These are phyloP conservation scores for Drosophila kanapiae DNA, from an alignment of 1,140 invertebrate species.

Conservation along the genomic window DNA sequence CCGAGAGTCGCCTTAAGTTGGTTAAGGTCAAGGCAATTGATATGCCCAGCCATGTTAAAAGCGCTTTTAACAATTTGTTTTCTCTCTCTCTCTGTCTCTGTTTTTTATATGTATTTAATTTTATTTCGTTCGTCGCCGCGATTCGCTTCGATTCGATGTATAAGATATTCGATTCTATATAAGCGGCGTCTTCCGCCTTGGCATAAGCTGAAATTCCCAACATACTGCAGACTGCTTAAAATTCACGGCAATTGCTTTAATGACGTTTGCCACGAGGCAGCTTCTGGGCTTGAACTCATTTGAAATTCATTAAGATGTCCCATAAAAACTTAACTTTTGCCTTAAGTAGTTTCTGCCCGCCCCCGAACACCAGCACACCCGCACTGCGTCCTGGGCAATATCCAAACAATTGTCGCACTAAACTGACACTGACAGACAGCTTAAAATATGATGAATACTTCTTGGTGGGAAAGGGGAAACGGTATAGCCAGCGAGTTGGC, in stretches of 20 bases:
- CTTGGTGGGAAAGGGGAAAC: background rate
- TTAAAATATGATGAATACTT: slow-evolving; percentile 64
- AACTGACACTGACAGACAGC: slow-evolving; percentile 62
- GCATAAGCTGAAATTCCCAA: slow-evolving; percentile 38
- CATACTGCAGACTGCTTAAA: slow-evolving; percentile 57
- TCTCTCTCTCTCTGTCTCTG: background rate
- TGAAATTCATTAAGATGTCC: slow-evolving; percentile 71
- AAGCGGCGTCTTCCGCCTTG: slow-evolving; percentile 43
- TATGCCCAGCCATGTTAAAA: slow-evolving; percentile 18
- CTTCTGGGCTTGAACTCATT: slow-evolving; percentile 62
- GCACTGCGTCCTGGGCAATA: slow-evolving; percentile 27
- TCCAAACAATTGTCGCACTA: slow-evolving; percentile 73
- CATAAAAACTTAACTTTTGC: slow-evolving; percentile 65
- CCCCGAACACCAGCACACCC: background rate
- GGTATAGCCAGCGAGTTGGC: slow-evolving; percentile 25
- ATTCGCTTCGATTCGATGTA: background rate
- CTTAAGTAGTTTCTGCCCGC: slow-evolving; percentile 41
- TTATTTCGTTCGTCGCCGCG: background rate
- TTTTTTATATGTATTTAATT: background rate
- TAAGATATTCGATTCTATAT: slow-evolving; percentile 24
- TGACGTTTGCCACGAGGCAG: slow-evolving; percentile 53
- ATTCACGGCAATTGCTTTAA: slow-evolving; percentile 62
- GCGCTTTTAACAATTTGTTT: slow-evolving; percentile 5
- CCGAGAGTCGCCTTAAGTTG: slow-evolving; percentile 44
- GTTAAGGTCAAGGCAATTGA: slow-evolving; percentile 56